Evolutionary conservation across 2,113 vertebrate genomes (phyloP), one percentile per base, ranked within the genome.

Genomic region (Bufo bufo): DNA sequence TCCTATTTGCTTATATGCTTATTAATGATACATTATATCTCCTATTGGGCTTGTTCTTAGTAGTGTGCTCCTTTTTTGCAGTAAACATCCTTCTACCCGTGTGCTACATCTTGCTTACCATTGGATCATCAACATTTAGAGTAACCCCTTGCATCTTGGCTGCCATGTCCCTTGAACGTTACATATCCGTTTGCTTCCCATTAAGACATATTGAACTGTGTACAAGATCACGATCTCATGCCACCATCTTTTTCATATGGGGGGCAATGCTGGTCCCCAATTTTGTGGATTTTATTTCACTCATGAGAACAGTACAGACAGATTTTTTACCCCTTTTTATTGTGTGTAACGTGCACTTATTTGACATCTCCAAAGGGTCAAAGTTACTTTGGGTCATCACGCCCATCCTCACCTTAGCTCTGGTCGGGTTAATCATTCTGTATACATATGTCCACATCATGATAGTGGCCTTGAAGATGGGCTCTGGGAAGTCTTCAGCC

Each of bases 1-100:
- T 75, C 2, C 84, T 85, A 13, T 85, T 85, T 20, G 50, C 69
- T 23, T 71, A 85, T 52, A 85, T 85, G 84, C 69, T 33, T 33
- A 33, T 33, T 33, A 33, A 33, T 33, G 33, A 33, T 33, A 33
- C 33, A 33, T 1, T 33, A 56, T 81, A 59, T 59, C 79, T 81
- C n/a, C 2, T 61, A 5, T 20, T 81, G 56, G 56, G n/a, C 16
- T n/a, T 85, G 1, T 9, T 75, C 17, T 52, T 75, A 17, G 43
- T 85, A 23, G 14, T 75, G 3, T 14, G 69, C 23, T 13, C 17
- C 16, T 4, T 23, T 47, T 72, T 71, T 72, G 8, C 69, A 10
- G 9, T 72, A 72, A 72, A n/a, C 23, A 33, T 72, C 49, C 77
- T 54, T 11, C 1, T 79, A 1, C 16, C 77, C 77, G n/a, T 79